Conservation (phyloP, 1,140 invertebrate genomes). For the Drusus annulatus region DNA sequence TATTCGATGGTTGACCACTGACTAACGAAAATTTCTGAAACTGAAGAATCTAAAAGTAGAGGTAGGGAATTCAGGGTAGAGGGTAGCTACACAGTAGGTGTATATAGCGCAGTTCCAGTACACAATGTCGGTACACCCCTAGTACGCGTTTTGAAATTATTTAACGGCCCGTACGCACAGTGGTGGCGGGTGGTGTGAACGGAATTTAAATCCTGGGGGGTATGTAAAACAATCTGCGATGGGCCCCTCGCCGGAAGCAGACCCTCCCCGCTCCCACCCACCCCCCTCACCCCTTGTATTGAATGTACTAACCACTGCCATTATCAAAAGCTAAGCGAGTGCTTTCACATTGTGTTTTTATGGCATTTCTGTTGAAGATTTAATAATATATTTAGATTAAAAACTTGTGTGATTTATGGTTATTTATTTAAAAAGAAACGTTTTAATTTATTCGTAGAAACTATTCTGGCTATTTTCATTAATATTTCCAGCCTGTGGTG, state of each 20-base stretch:
- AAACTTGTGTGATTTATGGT: too few species aligned
- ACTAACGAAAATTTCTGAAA: slow-evolving; percentile 46
- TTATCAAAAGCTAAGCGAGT: background rate
- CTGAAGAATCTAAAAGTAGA: slow-evolving; percentile 22
- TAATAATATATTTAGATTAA: too few species aligned
- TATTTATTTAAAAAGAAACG: too few species aligned
- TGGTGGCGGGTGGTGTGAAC: slow-evolving; percentile 49
- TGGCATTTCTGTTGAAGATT: too few species aligned
- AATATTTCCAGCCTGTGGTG: too few species aligned
- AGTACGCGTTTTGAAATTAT: slow-evolving; percentile 53
- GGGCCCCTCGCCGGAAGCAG: slow-evolving; percentile 32
- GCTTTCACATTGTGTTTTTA: background rate
- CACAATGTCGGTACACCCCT: slow-evolving; percentile 15
- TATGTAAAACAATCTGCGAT: slow-evolving; percentile 58
- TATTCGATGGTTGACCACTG: background rate
- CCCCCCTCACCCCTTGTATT: background rate
- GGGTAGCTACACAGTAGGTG: too few species aligned
- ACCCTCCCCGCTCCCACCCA: background rate
- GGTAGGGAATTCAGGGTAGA: background rate
- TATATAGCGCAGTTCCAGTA: too few species aligned
- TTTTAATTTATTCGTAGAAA: too few species aligned
- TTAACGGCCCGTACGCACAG: slow-evolving; percentile 58
- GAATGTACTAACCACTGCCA: slow-evolving; percentile 1
- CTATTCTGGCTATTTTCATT: too few species aligned
- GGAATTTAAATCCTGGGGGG: slow-evolving; percentile 58